Percentiles rank a stretch among this genome's conserved stretches.
Evolutionary conservation across 2,113 vertebrate species (phyloP).

Genomic region (Copsychus sechellarum): DNA sequence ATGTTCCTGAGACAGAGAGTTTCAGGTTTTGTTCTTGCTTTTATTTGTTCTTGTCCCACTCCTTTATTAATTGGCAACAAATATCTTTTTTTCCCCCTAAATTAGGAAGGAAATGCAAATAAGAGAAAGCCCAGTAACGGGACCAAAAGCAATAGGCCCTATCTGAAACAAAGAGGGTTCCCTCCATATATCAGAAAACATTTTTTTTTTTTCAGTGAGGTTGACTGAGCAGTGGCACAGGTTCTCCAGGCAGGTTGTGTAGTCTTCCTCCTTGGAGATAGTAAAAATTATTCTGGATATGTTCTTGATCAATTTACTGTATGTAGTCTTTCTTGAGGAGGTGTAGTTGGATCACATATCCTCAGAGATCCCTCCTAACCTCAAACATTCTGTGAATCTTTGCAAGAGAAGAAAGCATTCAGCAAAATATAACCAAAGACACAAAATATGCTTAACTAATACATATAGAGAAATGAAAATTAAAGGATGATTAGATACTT

Average conservation of each 20-base stretch:
- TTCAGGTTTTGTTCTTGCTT: neutral
- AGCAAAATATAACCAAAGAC: neutral
- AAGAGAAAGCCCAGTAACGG: neutral
- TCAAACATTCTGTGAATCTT: neutral
- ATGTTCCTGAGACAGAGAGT: neutral
- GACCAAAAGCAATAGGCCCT: neutral
- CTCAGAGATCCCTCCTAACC: neutral
- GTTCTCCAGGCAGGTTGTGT: neutral
- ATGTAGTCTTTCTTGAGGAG: neutral
- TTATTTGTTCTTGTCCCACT: neutral
- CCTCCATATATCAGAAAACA: neutral
- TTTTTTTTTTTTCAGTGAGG: neutral
- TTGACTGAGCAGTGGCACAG: neutral
- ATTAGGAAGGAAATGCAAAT: accelerated
- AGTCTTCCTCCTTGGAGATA: neutral
- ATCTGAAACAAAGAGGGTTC: neutral
- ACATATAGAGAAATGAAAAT: neutral
- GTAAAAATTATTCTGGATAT: neutral
- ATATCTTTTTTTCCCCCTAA: accelerated
- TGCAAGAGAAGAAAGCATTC: neutral
- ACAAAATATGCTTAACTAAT: neutral
- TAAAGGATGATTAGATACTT: neutral
- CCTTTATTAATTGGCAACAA: neutral
- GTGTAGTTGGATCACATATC: neutral
- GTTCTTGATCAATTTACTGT: neutral